These are phyloP conservation scores for Antitype chi DNA, from an alignment of 2,888 invertebrate species.

Conservation along the genomic window DNA sequence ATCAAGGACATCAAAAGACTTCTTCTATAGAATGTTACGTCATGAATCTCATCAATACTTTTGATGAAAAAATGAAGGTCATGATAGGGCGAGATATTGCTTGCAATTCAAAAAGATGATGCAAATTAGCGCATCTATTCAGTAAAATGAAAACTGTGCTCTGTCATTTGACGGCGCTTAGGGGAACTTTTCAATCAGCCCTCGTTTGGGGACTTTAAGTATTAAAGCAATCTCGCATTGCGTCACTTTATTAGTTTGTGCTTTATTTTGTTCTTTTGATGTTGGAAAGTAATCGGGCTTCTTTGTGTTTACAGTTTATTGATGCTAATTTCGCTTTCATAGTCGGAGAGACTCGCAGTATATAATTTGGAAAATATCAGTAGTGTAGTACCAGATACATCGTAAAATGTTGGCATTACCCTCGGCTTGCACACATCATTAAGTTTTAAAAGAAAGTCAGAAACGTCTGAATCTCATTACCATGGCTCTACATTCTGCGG, in stretches of 20 bases:
- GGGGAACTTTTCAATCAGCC: constrained; percentile 88
- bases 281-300: constrained; percentile 83
- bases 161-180: constrained; percentile 83
- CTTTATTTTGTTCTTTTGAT: constrained; percentile 88
- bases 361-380: constrained; percentile 58
- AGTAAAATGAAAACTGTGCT: constrained; percentile 85
- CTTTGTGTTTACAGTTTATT: constrained; percentile 75
- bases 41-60: constrained; percentile 34
- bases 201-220: constrained; percentile 85
- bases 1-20: constrained; percentile 25
- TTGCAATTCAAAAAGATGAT: constrained; percentile 80
- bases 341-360: constrained; percentile 32
- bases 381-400: constrained; percentile 46
- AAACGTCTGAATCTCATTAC: constrained; percentile 84
- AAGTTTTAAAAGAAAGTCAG: constrained; percentile 82
- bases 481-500: constrained; percentile 80
- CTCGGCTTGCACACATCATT: constrained; percentile 74
- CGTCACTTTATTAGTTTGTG: constrained; percentile 88
- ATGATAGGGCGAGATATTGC: constrained; percentile 58
- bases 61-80: constrained; percentile 56
- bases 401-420: constrained; percentile 61
- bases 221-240: constrained; percentile 89
- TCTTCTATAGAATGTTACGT: constrained; percentile 4
- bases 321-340: constrained; percentile 67
- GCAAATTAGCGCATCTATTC: constrained; percentile 89